Base-by-base conservation (phyloP, 64 coral and sea anemone genomes). In the Anthopleura sola region DNA sequence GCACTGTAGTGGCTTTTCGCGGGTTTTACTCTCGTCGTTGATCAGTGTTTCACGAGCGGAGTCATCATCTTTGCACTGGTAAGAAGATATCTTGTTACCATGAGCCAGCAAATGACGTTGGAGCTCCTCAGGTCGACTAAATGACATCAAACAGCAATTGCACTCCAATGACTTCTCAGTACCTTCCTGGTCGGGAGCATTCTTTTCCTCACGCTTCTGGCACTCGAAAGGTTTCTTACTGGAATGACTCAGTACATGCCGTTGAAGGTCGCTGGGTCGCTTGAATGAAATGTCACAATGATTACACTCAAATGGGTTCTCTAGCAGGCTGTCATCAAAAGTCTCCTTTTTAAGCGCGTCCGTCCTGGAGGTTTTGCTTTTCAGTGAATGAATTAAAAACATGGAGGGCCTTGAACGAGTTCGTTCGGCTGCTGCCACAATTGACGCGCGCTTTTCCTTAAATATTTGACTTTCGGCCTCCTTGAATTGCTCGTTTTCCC, bases 61-160 rank as follows among this genome's bases (percentile, higher is more conserved):
- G 60, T 66, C 60, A 66, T 15, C 10, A 31, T 71, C 66, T 10
- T 71, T 14, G 29, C 31, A 34, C 12, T 32, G 9, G 50, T 53
- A 53, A 17, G 28, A 13, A 14, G 66, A 28, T 11, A 31, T 71
- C 37, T 79, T 44, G 6, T 21, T 15, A 18, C 8, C 44, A 20
- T 79, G 76, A 23, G 20, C 20, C 39, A 93, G 46, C 16, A 93
- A 49, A 75, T 98, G 91, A 12, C 92, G 90, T 69, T 99, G 93
- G 13, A 99, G 87, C 37, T 99, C 92, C 60, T 92, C 93, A 23
- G 92, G 92, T 38, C 95, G 92, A 33, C 85, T 93, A 51, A 98
- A 98, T 10, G 95, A 93, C 85, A 90, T 98, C 23, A 93, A 83
- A 82, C 95, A 98, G 68, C 85, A 86, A 37, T 50, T 87, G 53